phyloP scores from a whole-genome alignment of 2,888 invertebrate genomes.

The Drosophila trichaetosa region DNA sequence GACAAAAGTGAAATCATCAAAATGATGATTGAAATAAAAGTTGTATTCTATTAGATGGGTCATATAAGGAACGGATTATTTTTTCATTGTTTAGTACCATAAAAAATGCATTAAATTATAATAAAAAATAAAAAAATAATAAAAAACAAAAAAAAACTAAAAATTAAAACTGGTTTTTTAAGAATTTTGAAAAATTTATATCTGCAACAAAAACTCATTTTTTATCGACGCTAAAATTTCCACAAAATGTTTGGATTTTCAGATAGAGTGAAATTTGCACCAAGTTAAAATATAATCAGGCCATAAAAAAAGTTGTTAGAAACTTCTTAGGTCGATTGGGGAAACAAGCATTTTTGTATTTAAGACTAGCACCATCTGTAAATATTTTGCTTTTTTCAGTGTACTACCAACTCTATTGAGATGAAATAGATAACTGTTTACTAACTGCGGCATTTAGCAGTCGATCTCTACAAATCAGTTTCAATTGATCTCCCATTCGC shows the following conservation, averaged over 20 bases:
- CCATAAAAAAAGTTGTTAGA: neutral
- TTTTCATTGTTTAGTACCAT: neutral
- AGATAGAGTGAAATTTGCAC: too few species aligned
- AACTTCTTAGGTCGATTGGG: too few species aligned
- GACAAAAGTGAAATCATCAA: neutral
- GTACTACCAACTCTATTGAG: neutral
- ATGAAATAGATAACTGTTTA: constrained; percentile 11
- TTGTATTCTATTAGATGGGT: neutral
- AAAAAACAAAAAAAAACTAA: neutral
- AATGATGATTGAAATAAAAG: neutral
- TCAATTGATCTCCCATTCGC: constrained; percentile 28
- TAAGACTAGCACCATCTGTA: neutral
- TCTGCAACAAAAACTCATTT: neutral
- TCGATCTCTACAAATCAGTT: neutral
- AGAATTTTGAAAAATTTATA: too few species aligned
- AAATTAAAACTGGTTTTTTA: neutral
- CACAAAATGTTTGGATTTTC: fast-evolving
- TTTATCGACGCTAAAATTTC: neutral
- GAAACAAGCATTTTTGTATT: too few species aligned
- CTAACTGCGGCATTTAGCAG: constrained; percentile 35
- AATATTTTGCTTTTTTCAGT: neutral
- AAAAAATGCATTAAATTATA: too few species aligned
- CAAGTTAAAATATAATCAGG: neutral
- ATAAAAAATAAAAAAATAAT: neutral
- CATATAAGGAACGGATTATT: neutral